Conservation (phyloP, 1,140 invertebrate species). For the Drosophila aff. region DNA sequence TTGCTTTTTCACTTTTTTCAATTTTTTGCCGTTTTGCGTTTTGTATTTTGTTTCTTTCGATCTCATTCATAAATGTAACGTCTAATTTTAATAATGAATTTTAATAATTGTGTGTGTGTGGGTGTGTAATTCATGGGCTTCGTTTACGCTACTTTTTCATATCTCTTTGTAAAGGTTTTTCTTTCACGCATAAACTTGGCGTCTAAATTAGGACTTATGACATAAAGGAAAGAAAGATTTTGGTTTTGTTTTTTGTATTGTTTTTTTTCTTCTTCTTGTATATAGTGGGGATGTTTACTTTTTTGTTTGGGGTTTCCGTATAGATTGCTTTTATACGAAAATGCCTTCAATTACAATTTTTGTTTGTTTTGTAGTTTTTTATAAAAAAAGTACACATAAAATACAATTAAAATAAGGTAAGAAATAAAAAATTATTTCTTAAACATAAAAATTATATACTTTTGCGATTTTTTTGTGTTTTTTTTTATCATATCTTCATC, state of each 20-base stretch:
- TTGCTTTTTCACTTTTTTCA: constrained; percentile 54
- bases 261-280: constrained; percentile 61
- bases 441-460: constrained; percentile 84
- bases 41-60: constrained; percentile 67
- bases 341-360: constrained; percentile 58
- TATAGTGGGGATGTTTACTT: constrained; percentile 77
- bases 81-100: constrained; percentile 80
- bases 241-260: constrained; percentile 56
- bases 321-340: constrained; percentile 55
- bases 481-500: constrained; percentile 44
- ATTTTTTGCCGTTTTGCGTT: constrained; percentile 52
- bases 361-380: constrained; percentile 76
- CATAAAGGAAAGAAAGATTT: constrained; percentile 77
- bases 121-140: constrained; percentile 46
- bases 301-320: constrained; percentile 63
- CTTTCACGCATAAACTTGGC: constrained; percentile 42
- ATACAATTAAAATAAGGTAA: constrained; percentile 85
- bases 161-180: constrained; percentile 36
- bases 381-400: constrained; percentile 85
- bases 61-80: constrained; percentile 83
- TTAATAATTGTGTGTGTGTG: constrained; percentile 62
- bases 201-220: constrained; percentile 77
- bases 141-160: constrained; percentile 34
- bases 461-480: constrained; percentile 82
- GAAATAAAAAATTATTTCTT: constrained; percentile 85